A percentile compares a stretch with the other conserved stretches of the same genome.
These are phyloP conservation scores for Drosophila seguyi DNA, from an alignment of 1,140 invertebrate genomes.

Conservation along the genomic window DNA sequence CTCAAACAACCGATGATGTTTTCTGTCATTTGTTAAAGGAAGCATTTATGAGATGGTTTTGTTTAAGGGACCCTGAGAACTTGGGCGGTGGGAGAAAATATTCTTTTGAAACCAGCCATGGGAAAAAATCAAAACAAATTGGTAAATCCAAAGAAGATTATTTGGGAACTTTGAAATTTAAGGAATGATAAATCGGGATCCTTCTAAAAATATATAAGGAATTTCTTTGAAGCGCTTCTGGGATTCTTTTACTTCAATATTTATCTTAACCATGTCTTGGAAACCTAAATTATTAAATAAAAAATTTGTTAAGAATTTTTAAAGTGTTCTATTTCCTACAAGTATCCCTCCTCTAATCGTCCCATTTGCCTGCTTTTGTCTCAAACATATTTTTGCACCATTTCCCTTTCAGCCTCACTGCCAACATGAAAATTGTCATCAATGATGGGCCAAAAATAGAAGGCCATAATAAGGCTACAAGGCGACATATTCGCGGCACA, in stretches of 20 bases:
- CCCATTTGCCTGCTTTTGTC: constrained; percentile 7
- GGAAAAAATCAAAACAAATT: constrained; percentile 17
- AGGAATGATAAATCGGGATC: background rate
- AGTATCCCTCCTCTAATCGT: background rate
- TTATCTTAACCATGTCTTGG: background rate
- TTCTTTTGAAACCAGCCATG: constrained; percentile 22
- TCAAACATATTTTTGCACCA: constrained; percentile 16
- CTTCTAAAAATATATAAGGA: background rate
- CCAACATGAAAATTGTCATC: constrained; percentile 42
- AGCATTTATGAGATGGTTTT: constrained; percentile 31
- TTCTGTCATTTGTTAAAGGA: constrained; percentile 43
- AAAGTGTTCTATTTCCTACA: background rate
- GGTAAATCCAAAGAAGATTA: background rate
- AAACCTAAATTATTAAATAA: background rate
- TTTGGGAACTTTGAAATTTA: background rate
- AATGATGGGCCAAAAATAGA: constrained; percentile 59
- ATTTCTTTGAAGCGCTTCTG: background rate
- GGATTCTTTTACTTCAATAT: too few relatives aligned
- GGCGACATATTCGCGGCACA: constrained; percentile 50
- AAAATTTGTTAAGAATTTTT: background rate
- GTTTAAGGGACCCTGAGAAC: constrained; percentile 23
- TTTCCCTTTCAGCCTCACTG: constrained; percentile 12
- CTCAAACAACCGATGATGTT: constrained; percentile 32
- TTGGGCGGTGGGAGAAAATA: constrained; percentile 18
- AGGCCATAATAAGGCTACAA: constrained; percentile 51